Evolutionary conservation across 2,888 invertebrate species (phyloP).

Genomic region (Melikaiella ostensackeni): DNA sequence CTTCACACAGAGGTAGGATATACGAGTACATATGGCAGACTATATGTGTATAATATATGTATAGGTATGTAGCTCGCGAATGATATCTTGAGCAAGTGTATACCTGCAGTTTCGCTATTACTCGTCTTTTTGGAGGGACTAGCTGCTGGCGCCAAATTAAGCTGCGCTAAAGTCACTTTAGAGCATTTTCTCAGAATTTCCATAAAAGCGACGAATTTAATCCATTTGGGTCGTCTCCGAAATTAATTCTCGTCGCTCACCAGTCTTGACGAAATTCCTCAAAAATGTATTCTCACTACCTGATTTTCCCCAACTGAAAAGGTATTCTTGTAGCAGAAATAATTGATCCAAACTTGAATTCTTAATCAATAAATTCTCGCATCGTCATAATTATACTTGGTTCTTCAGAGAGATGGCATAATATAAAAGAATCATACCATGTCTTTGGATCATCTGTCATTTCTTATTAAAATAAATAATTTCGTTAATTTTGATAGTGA

Average conservation of each 20-base stretch:
- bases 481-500: background rate
- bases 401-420: no score
- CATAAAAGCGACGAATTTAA: constrained; percentile 27
- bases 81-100: constrained; percentile 18
- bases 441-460: no score
- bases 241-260: constrained; percentile 30
- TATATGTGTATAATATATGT: background rate
- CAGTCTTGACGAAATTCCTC: constrained; percentile 4
- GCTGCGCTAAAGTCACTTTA: constrained; percentile 27
- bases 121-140: constrained; percentile 16
- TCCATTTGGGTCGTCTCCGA: constrained; percentile 12
- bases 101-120: constrained; percentile 18
- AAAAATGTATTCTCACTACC: background rate
- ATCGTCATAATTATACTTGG: no score
- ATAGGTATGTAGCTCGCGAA: background rate
- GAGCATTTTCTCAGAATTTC: constrained; percentile 25
- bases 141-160: constrained; percentile 32
- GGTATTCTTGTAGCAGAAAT: background rate
- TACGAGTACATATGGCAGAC: background rate
- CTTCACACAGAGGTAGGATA: background rate
- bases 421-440: no score
- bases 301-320: background rate
- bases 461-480: no score
- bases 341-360: background rate
- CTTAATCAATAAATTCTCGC: no score